A percentile compares a stretch with the other conserved stretches of the same genome.
These are phyloP conservation scores for Mergus octosetaceus DNA, from an alignment of 2,797 vertebrate species.

Conservation along the genomic window DNA sequence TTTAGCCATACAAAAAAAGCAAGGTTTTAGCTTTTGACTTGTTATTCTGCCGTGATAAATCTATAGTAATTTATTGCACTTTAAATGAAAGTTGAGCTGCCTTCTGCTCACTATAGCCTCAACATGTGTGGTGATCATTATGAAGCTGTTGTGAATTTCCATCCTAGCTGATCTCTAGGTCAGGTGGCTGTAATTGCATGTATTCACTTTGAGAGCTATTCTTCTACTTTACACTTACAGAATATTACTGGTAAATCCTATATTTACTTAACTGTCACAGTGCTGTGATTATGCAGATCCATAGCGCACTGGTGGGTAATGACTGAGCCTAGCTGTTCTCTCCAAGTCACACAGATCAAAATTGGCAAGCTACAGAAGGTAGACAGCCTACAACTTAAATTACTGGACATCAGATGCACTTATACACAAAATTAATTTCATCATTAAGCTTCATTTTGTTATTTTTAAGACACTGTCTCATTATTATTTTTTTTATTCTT, in stretches of 20 bases:
- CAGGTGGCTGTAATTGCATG: fast-evolving
- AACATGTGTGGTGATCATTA: background rate
- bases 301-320: background rate
- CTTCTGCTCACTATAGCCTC: background rate
- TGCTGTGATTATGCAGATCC: background rate
- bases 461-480: background rate
- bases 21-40: background rate
- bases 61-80: background rate
- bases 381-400: background rate
- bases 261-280: background rate
- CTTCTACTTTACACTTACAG: background rate
- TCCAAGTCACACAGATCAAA: background rate
- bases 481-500: no score
- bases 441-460: background rate
- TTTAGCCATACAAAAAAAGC: background rate
- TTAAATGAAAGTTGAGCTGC: background rate
- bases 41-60: background rate
- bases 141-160: background rate
- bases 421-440: background rate
- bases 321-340: background rate
- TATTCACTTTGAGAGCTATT: background rate
- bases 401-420: background rate
- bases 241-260: background rate
- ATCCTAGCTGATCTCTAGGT: background rate
- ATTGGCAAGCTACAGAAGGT: background rate